Evolutionary conservation across 2,797 vertebrate species (phyloP).

Genomic region (Sebastes paucispinis): DNA sequence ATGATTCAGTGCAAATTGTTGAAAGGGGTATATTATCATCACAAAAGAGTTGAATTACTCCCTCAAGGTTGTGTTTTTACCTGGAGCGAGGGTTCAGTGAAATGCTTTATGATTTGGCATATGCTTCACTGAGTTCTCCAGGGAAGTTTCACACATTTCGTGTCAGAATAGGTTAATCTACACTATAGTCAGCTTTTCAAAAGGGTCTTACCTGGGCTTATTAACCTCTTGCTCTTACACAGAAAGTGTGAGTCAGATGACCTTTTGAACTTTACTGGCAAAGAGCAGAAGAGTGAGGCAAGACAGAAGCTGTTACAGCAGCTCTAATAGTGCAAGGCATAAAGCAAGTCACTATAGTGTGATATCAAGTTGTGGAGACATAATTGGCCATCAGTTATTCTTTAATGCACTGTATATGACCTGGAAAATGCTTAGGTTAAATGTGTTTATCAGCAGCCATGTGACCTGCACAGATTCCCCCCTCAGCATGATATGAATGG

Average conservation of each 20-base stretch:
- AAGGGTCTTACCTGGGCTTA: slow-evolving; percentile 21
- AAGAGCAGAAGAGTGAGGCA: not conserved
- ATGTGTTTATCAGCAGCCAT: not conserved
- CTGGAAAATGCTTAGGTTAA: not conserved
- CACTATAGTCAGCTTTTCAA: slow-evolving; percentile 2
- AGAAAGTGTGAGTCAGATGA: not conserved
- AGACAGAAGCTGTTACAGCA: not conserved
- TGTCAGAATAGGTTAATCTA: slow-evolving; percentile 30
- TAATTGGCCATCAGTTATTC: not conserved
- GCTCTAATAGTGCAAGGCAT: not conserved
- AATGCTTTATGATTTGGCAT: slow-evolving; percentile 22
- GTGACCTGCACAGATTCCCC: not conserved
- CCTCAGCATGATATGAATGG: not conserved
- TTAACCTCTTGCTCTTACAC: slow-evolving; percentile 10
- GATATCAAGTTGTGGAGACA: not conserved
- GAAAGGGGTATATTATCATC: slow-evolving; percentile 4
- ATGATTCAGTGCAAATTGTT: not conserved
- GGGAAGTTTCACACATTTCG: slow-evolving; percentile 26
- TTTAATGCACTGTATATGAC: not conserved
- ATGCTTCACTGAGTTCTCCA: slow-evolving; percentile 1
- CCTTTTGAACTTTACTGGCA: slow-evolving; percentile 10
- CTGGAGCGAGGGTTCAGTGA: not conserved
- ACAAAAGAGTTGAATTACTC: slow-evolving; percentile 6
- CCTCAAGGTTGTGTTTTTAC: not conserved
- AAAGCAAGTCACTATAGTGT: not conserved